Conservation (phyloP, 1,140 invertebrate genomes). For the Drosophila ercepeae region DNA sequence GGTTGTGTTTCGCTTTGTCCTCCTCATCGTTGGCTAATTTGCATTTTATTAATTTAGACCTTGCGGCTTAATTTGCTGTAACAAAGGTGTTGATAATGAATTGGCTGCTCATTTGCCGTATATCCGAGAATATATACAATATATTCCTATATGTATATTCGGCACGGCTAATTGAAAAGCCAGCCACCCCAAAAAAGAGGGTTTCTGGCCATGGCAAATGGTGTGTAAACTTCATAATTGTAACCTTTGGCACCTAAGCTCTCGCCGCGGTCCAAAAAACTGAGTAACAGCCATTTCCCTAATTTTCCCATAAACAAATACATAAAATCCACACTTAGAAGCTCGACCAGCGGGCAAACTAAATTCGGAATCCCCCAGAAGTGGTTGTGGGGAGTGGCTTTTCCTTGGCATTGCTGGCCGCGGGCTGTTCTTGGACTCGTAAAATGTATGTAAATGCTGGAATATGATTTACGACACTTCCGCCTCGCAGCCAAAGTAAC, state of each 20-base stretch:
- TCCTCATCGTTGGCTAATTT: slow-evolving; percentile 42
- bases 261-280: slow-evolving; percentile 27
- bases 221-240: slow-evolving; percentile 82
- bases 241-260: slow-evolving; percentile 75
- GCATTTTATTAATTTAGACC: slow-evolving; percentile 74
- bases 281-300: slow-evolving; percentile 78
- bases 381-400: slow-evolving; percentile 33
- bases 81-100: slow-evolving; percentile 81
- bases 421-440: slow-evolving; percentile 56
- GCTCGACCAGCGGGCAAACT: slow-evolving; percentile 42
- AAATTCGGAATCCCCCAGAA: slow-evolving; percentile 10
- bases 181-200: slow-evolving; percentile 5
- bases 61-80: slow-evolving; percentile 76
- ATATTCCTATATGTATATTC: slow-evolving; percentile 3
- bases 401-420: slow-evolving; percentile 7
- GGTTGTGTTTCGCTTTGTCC: slow-evolving; percentile 47
- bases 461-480: slow-evolving; percentile 81
- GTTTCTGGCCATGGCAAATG: slow-evolving; percentile 61
- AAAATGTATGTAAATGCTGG: slow-evolving; percentile 77
- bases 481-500: slow-evolving; percentile 29
- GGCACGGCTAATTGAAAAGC: slow-evolving; percentile 51
- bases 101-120: slow-evolving; percentile 40
- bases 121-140: slow-evolving; percentile 30
- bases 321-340: slow-evolving; percentile 83
- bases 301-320: slow-evolving; percentile 83